These are phyloP conservation scores for Drosophila carrolli DNA, from an alignment of 1,140 invertebrate genomes.

Conservation along the genomic window DNA sequence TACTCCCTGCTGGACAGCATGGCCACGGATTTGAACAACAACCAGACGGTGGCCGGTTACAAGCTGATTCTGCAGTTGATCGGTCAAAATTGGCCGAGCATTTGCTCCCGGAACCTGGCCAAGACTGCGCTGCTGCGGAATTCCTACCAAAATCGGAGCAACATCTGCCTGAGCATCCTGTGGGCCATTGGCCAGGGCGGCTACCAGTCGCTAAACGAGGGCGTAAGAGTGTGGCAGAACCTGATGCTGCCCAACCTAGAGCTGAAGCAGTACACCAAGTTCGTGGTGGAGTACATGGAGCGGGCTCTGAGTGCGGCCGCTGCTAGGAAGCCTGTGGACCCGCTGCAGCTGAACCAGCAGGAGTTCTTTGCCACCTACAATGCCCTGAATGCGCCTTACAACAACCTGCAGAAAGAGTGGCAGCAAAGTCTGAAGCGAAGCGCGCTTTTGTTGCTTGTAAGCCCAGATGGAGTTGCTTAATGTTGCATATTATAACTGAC, in stretches of 20 bases:
- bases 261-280: slow-evolving; percentile 89
- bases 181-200: slow-evolving; percentile 93
- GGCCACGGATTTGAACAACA: slow-evolving; percentile 84
- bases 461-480: neutral
- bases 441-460: slow-evolving; percentile 63
- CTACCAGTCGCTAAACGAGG: slow-evolving; percentile 88
- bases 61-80: slow-evolving; percentile 90
- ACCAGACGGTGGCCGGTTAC: slow-evolving; percentile 87
- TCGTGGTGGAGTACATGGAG: slow-evolving; percentile 89
- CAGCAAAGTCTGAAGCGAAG: slow-evolving; percentile 85
- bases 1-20: slow-evolving; percentile 86
- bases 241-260: slow-evolving; percentile 91
- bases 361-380: slow-evolving; percentile 85
- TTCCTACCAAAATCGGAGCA: slow-evolving; percentile 92
- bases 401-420: slow-evolving; percentile 74
- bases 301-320: slow-evolving; percentile 85
- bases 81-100: slow-evolving; percentile 87
- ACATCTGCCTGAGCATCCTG: slow-evolving; percentile 90
- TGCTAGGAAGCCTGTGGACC: slow-evolving; percentile 49
- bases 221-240: slow-evolving; percentile 93
- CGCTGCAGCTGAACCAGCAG: slow-evolving; percentile 65
- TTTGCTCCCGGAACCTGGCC: slow-evolving; percentile 87
- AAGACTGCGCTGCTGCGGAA: slow-evolving; percentile 88
- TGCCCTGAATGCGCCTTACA: slow-evolving; percentile 71
- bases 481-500: fast-evolving